Evolutionary conservation across 2,797 vertebrate genomes (phyloP).

Genomic region (Gallinago nigripennis): DNA sequence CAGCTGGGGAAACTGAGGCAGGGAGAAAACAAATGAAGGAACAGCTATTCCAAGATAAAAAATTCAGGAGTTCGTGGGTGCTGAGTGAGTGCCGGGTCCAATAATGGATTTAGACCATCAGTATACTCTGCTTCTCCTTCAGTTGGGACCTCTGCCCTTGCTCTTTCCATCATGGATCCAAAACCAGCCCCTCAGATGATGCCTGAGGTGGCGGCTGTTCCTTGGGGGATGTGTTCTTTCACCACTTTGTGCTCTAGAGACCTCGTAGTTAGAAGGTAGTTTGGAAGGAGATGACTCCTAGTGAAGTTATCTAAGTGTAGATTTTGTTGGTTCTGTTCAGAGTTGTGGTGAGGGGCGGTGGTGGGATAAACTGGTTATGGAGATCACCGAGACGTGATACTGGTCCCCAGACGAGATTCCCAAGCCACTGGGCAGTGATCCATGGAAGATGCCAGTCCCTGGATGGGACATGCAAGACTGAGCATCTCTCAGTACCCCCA

Average conservation of each 20-base stretch:
- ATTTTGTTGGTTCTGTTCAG: background rate
- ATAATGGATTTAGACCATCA: background rate
- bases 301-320: background rate
- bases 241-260: background rate
- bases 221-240: background rate
- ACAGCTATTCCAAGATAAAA: background rate
- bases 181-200: background rate
- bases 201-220: background rate
- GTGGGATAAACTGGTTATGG: rapidly evolving
- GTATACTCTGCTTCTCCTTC: background rate
- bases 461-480: rapidly evolving
- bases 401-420: background rate
- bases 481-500: background rate
- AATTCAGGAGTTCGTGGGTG: background rate
- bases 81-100: background rate
- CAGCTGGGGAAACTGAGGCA: constrained; percentile 33
- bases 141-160: background rate
- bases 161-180: background rate
- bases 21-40: background rate
- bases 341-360: background rate
- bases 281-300: background rate
- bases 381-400: background rate
- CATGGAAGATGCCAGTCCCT: background rate
- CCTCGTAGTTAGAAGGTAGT: rapidly evolving
- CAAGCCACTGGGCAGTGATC: rapidly evolving